Evolutionary conservation across 2,113 vertebrate species (phyloP), one percentile per base, ranked within the genome.

Genomic region (Myrmophylax atrothorax): DNA sequence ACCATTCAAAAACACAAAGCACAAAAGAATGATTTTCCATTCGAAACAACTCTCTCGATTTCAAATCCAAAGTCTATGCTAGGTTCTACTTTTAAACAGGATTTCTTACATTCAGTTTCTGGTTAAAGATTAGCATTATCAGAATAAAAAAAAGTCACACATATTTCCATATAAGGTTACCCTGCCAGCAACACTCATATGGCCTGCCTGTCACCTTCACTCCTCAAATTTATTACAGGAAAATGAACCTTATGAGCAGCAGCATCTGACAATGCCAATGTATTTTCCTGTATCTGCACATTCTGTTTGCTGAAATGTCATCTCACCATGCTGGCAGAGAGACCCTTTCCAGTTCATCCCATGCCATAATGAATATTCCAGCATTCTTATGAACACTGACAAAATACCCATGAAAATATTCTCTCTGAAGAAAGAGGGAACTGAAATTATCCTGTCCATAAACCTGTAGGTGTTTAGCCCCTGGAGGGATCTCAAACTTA

Each of bases 191-290:
- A 24, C 60, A 47, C 23, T 42, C 3, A 22, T 28, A 50, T 17
- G 40, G 38, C 20, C 42, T 63, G 26, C 11, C 37, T 46, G 19
- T 37, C 62, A 58, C 0, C 0, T 42, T 59, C 13, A 67, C 40
- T 26, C 18, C 33, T 55, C 63, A 56, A 23, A 69, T n/a, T 33
- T 24, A 33, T 66, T 66, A 44, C 16, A 46, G 11, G 29, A 46
- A 46, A 66, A 46, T 47, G 62, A 62, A 42, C 23, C 8, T 58
- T 35, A 53, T 1, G 6, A 78, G 56, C 16, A 82, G 67, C 42
- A 85, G 18, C 46, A 35, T 35, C 60, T 66, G n/a, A 69, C 7
- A 44, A 28, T 69, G 8, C 13, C 26, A 47, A 35, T 8, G 12
- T 60, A 7, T 18, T 38, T 22, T 28, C 93, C 69, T 37, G 3